Conservation (phyloP, 2,888 invertebrate genomes). For the Chalcosyrphus nemorum region DNA sequence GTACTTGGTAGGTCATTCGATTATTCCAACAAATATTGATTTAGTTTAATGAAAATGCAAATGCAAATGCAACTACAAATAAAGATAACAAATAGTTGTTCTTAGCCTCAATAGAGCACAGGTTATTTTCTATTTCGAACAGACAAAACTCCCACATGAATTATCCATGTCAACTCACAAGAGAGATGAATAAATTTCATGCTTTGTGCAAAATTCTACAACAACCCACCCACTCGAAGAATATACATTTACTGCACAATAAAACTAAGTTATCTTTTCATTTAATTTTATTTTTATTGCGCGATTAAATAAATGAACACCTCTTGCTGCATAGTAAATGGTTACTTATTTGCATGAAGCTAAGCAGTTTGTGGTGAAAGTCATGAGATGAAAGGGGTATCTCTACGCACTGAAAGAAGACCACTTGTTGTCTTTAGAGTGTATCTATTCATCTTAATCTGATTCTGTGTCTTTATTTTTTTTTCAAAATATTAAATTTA, state of each 20-base stretch:
- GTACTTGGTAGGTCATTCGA: no score
- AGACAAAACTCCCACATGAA: background rate
- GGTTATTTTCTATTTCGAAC: background rate
- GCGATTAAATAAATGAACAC: slow-evolving; percentile 21
- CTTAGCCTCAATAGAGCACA: no score
- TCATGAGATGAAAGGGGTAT: background rate
- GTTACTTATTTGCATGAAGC: background rate
- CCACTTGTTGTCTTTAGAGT: background rate
- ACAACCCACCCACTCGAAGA: background rate
- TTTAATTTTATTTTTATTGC: slow-evolving; percentile 28
- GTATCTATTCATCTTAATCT: slow-evolving; percentile 8
- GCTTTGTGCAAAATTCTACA: background rate
- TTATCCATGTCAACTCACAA: background rate
- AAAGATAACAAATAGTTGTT: no score
- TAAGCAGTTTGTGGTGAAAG: background rate
- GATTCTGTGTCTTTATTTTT: background rate
- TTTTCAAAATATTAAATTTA: background rate
- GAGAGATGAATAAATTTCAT: background rate
- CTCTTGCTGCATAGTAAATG: background rate
- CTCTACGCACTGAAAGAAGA: background rate
- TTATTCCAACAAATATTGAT: no score
- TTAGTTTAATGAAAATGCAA: no score
- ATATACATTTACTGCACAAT: slow-evolving; percentile 1
- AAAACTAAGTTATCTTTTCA: slow-evolving; percentile 27
- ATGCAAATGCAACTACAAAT: no score